Percentiles rank a stretch among this genome's conserved stretches.
These are phyloP conservation scores for Zosterops japonicus DNA, from an alignment of 2,113 vertebrate genomes.

Conservation along the genomic window DNA sequence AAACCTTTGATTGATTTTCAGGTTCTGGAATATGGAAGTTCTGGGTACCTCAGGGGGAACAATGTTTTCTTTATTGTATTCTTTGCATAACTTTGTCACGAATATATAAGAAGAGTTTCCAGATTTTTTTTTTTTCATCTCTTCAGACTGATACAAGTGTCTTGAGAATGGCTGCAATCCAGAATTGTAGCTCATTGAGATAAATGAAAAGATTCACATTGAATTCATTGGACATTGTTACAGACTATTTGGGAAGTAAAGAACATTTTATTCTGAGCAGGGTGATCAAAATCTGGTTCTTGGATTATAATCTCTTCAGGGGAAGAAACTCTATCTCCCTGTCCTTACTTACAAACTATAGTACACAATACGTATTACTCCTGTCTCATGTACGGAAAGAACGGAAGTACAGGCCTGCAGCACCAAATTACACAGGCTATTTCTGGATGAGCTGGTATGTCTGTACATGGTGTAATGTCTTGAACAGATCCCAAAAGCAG, in stretches of 20 bases:
- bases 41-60: background rate
- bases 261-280: background rate
- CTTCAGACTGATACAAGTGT: background rate
- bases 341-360: background rate
- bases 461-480: background rate
- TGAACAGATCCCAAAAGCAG: background rate
- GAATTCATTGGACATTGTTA: background rate
- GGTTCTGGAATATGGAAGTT: background rate
- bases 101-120: background rate
- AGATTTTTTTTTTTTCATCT: background rate
- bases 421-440: background rate
- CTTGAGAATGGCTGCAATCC: background rate
- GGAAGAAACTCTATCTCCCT: background rate
- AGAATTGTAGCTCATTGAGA: background rate
- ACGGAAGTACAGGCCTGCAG: background rate
- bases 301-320: background rate
- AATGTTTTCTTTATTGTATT: background rate
- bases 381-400: background rate
- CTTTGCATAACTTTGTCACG: background rate
- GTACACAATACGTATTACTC: background rate
- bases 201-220: background rate
- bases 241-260: background rate
- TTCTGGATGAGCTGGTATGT: background rate
- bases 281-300: background rate
- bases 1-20: conserved; percentile 1